phyloP scores from a whole-genome alignment of 2,113 vertebrate species.

The Pontoporia blainvillei region DNA sequence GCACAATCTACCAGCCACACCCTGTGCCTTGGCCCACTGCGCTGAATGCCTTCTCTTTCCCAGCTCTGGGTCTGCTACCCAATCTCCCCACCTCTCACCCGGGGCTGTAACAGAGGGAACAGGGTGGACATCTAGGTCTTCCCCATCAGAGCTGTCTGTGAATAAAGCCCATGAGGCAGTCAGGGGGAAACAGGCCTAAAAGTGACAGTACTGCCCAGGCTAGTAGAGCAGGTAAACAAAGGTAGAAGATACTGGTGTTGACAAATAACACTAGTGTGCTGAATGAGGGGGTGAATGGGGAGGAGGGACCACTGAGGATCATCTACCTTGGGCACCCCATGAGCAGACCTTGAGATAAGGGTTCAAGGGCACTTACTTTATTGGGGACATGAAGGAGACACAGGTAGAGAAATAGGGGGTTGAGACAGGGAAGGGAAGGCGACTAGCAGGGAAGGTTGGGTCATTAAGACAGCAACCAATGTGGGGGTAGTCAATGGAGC shows the following conservation, averaged over 20 bases:
- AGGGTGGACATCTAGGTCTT: background rate
- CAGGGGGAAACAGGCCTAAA: background rate
- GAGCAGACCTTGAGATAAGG: background rate
- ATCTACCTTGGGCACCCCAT: background rate
- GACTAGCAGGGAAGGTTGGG: background rate
- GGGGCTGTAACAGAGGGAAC: background rate
- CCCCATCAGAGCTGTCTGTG: background rate
- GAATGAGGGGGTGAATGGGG: fast-evolving
- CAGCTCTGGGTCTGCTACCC: background rate
- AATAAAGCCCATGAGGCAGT: background rate
- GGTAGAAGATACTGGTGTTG: background rate
- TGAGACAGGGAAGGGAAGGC: background rate
- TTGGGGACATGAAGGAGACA: background rate
- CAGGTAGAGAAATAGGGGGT: background rate
- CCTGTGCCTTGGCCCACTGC: background rate
- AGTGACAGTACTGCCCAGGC: background rate
- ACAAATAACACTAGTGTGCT: background rate
- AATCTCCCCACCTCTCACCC: fast-evolving
- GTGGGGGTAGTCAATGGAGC: background rate
- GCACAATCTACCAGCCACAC: fast-evolving
- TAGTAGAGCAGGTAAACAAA: background rate
- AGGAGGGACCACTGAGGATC: background rate
- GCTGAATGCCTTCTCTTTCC: background rate
- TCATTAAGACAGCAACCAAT: fast-evolving
- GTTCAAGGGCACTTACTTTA: background rate